phyloP scores from a whole-genome alignment of 2,797 vertebrate species.

The Diplodus sargus region DNA sequence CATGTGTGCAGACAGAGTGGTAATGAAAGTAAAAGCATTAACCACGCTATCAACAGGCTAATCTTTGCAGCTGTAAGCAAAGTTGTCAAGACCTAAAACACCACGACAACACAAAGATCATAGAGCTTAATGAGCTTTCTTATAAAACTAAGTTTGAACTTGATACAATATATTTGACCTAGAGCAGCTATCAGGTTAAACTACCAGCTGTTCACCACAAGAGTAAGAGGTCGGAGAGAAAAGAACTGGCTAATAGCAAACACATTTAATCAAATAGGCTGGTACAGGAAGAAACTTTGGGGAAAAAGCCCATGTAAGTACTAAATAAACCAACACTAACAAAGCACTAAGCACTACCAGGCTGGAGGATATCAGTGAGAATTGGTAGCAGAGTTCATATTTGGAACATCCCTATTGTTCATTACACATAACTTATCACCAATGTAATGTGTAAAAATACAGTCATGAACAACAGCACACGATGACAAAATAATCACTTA shows the following conservation, averaged over 20 bases:
- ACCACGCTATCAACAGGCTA: slow-evolving; percentile 54
- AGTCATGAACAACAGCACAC: slow-evolving; percentile 18
- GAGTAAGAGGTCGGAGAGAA: background rate
- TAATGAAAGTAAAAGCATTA: slow-evolving; percentile 66
- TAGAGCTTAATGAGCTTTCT: slow-evolving; percentile 6
- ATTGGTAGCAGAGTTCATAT: slow-evolving; percentile 4
- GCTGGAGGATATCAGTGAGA: background rate
- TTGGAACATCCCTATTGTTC: slow-evolving; percentile 7
- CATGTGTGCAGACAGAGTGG: slow-evolving; percentile 38
- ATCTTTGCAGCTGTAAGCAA: slow-evolving; percentile 38
- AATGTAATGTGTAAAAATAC: slow-evolving; percentile 11
- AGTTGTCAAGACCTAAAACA: slow-evolving; percentile 9
- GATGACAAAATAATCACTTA: slow-evolving; percentile 13
- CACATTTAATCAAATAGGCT: slow-evolving; percentile 1
- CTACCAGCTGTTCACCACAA: slow-evolving; percentile 1
- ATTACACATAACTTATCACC: slow-evolving; percentile 17
- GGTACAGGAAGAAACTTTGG: background rate
- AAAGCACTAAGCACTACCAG: background rate
- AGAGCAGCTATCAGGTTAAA: slow-evolving; percentile 14
- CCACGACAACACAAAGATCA: background rate
- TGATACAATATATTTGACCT: slow-evolving; percentile 20
- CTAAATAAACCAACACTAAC: background rate
- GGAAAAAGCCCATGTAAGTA: background rate
- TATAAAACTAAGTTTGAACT: slow-evolving; percentile 7
- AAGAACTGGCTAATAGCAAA: background rate